These are phyloP conservation scores for Eupithecia exiguata DNA, from an alignment of 2,888 invertebrate genomes.

Conservation along the genomic window DNA sequence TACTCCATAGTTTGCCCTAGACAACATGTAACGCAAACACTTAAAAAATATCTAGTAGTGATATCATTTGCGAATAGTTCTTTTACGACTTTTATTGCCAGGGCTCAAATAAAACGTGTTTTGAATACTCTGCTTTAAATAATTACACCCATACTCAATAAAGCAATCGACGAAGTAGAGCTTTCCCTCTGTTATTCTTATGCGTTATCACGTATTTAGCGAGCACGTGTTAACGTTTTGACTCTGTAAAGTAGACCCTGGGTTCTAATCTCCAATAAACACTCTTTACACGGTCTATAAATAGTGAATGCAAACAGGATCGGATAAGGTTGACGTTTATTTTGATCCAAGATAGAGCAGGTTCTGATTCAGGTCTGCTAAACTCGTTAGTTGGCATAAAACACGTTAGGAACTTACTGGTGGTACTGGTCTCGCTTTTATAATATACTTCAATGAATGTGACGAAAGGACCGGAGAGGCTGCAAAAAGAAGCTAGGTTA, in stretches of 20 bases:
- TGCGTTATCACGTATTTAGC: conserved; percentile 11
- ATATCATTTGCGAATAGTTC: background rate
- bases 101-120: background rate
- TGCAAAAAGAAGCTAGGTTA: background rate
- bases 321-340: conserved; percentile 24
- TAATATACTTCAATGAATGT: background rate
- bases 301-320: conserved; percentile 26
- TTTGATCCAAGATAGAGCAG: conserved; percentile 30
- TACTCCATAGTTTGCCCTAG: conserved; percentile 23
- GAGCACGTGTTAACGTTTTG: conserved; percentile 5
- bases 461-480: background rate
- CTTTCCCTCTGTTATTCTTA: background rate
- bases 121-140: background rate
- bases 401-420: background rate
- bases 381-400: conserved; percentile 16
- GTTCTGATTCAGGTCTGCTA: conserved; percentile 25
- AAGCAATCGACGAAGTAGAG: background rate
- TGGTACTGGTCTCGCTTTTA: conserved; percentile 19
- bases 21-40: background rate
- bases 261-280: conserved; percentile 42
- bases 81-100: background rate
- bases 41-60: background rate
- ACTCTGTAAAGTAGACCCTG: conserved; percentile 7
- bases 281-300: conserved; percentile 38
- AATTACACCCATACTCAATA: background rate